A percentile compares a stretch with the other conserved stretches of the same genome.
Conservation (phyloP, 2,888 invertebrate genomes). For the Ischnus inquisitorius region DNA sequence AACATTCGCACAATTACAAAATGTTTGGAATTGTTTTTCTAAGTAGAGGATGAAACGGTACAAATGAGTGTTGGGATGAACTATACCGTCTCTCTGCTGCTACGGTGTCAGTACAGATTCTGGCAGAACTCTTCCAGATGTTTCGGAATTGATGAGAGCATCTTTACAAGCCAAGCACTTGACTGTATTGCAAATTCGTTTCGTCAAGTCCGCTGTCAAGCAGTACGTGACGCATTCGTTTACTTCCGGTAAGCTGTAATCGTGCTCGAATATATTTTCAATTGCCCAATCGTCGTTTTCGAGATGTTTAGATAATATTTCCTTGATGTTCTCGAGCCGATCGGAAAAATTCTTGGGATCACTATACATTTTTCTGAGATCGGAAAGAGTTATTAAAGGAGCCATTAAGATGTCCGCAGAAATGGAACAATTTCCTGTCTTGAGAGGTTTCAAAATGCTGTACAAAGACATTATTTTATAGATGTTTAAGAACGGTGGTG, state of each 20-base stretch:
- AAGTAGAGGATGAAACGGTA: slow-evolving; percentile 34
- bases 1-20: slow-evolving; percentile 18
- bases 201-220: slow-evolving; percentile 44
- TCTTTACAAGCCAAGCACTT: slow-evolving; percentile 42
- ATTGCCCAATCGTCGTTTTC: slow-evolving; percentile 49
- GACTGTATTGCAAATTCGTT: slow-evolving; percentile 40
- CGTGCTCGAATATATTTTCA: slow-evolving; percentile 49
- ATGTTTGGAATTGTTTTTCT: slow-evolving; percentile 15
- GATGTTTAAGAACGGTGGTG: slow-evolving; percentile 41
- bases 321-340: background rate
- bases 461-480: slow-evolving; percentile 52
- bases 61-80: slow-evolving; percentile 33
- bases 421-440: slow-evolving; percentile 45
- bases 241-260: slow-evolving; percentile 47
- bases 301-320: slow-evolving; percentile 14
- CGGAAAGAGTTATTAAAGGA: slow-evolving; percentile 39
- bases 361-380: slow-evolving; percentile 36
- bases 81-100: slow-evolving; percentile 26
- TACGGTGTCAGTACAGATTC: slow-evolving; percentile 25
- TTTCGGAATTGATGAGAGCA: slow-evolving; percentile 29
- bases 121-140: slow-evolving; percentile 10
- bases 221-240: slow-evolving; percentile 57
- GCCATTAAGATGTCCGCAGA: slow-evolving; percentile 16
- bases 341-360: slow-evolving; percentile 4
- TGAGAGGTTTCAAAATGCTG: slow-evolving; percentile 46